Evolutionary conservation across 2,888 invertebrate genomes (phyloP).

Genomic region (Listrodromus nycthemerus): DNA sequence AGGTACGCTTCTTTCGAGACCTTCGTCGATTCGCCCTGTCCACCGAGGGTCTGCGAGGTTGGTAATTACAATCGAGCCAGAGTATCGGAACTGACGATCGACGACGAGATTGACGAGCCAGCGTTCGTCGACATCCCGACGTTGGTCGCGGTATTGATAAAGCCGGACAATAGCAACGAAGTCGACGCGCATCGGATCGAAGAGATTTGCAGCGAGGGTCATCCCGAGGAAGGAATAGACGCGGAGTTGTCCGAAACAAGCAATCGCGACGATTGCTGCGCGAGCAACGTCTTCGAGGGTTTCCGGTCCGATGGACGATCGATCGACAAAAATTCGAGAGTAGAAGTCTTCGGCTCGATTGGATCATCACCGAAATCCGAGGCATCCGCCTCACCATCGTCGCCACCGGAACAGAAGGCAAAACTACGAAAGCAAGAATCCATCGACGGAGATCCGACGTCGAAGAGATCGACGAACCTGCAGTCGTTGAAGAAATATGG

Average conservation of each 20-base stretch:
- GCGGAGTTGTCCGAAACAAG: constrained; percentile 65
- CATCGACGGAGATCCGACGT: constrained; percentile 65
- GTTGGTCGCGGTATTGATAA: constrained; percentile 79
- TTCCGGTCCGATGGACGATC: neutral
- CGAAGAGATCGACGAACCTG: constrained; percentile 65
- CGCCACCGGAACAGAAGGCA: constrained; percentile 24
- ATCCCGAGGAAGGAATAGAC: constrained; percentile 73
- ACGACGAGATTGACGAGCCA: constrained; percentile 73
- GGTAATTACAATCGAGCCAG: constrained; percentile 71
- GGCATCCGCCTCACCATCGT: neutral
- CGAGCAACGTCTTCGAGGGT: neutral
- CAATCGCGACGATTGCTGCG: constrained; percentile 34
- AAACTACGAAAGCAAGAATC: constrained; percentile 76
- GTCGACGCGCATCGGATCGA: constrained; percentile 74
- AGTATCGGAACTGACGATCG: constrained; percentile 73
- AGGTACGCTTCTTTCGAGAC: constrained; percentile 74
- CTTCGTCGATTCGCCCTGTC: constrained; percentile 44
- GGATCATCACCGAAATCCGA: neutral
- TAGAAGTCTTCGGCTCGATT: neutral
- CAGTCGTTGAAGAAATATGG: constrained; percentile 74
- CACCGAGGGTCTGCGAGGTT: constrained; percentile 47
- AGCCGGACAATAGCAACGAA: constrained; percentile 74
- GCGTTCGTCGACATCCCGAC: constrained; percentile 80
- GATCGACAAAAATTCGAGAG: neutral
- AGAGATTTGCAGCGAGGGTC: constrained; percentile 74